Base-by-base conservation (phyloP, 2,888 invertebrate genomes). In the Flexamia atlantica region DNA sequence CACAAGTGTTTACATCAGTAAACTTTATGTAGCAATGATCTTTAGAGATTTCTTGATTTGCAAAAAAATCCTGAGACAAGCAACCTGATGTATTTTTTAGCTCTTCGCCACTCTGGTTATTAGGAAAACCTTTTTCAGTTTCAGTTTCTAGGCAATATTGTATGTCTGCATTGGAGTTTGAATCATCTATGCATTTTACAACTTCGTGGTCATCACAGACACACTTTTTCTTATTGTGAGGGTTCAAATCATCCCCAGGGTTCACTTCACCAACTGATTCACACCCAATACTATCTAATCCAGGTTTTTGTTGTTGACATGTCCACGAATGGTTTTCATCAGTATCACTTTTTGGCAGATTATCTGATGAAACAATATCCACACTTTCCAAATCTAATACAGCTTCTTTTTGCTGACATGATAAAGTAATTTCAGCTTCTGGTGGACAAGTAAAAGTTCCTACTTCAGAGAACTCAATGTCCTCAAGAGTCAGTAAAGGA, bases 1-100 rank as follows among this genome's bases (percentile, higher is more conserved):
- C 64, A 64, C 10, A 28, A 14, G 28, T 28, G 28, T 64, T 64
- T 4, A 28, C 64, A 28, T 64, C 64, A 64, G 12, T 28, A 64
- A 30, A 28, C 12, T 64, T 64, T 28, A 64, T 64, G 30, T 64
- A 64, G 30, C 64, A 64, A 30, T 64, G 64, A 64, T 64, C 64
- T 64, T 64, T 64, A 28, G 64, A 64, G 14, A 64, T 30, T 28
- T 64, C 28, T 64, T 64, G 20, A 64, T 14, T 64, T 28, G 14
- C 7, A 64, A 64, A 64, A 28, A 64, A 17, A 64, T 64, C 30
- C 30, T 64, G 64, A 5, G 64, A 64, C 17, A 30, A 23, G 23
- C 5, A 64, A 64, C 17, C 30, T 28, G 28, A 30, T 30, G 64
- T 30, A 25, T 9, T 4, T 28, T 3, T 14, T 64, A 28, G 14